Evolutionary conservation across 1,140 invertebrate genomes (phyloP), one percentile per base, ranked within the genome.

Genomic region (Oedothorax gibbosus): DNA sequence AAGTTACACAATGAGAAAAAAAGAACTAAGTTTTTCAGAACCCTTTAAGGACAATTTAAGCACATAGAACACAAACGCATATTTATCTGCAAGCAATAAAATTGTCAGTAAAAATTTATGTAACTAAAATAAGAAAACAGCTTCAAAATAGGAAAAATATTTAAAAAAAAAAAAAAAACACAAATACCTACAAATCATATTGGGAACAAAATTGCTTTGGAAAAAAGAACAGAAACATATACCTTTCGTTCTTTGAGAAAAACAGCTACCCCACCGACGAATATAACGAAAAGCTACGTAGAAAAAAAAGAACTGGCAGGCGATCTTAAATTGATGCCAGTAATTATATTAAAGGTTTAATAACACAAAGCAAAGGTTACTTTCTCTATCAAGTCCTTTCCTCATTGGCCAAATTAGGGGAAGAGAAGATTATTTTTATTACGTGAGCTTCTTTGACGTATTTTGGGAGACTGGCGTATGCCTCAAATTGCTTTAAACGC

Each of bases 331-430:
- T 83, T 83, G 81, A 83, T 83, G 81, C 69, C 81, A 83, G 81
- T 83, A 83, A 83, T 83, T 83, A 75, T 83, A 83, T 83, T 83
- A 83, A 83, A 83, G 71, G 69, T 75, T 83, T 83, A 83, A 83
- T 83, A 83, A 83, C 71, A 83, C 60, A 83, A 83, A 83, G 71
- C 81, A 56, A 79, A 83, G 71, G 81, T 82, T 82, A 82, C 79
- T 82, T 82, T 82, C 69, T 82, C 51, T 82, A 82, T 82, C 54
- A 71, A 49, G 3, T 50, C 57, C 51, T 50, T 64, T 54, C 72
- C 73, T 77, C 56, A 62, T 80, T 80, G 35, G 65, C 66, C 78
- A 69, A 53, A 80, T 80, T 80, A 64, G 54, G 21, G 9, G 53
- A 20, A 66, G 18, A n/a, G n/a, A 15, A 20, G 49, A 18, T 62